Evolutionary conservation across 2,888 invertebrate species (phyloP).

Genomic region (Philonicus albiceps): DNA sequence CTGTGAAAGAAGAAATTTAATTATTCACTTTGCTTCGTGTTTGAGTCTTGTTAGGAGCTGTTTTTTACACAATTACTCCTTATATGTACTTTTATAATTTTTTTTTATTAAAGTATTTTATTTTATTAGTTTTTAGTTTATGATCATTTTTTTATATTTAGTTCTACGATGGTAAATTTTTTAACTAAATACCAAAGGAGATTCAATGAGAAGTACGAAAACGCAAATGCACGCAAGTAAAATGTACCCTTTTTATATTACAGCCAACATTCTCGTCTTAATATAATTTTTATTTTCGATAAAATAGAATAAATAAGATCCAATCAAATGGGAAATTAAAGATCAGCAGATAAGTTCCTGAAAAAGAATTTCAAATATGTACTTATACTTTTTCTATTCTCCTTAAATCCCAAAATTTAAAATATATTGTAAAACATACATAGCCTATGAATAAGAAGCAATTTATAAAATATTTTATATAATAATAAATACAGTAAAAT

Average conservation of each 20-base stretch:
- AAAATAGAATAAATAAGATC: background rate
- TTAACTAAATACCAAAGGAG: background rate
- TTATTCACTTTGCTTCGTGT: background rate
- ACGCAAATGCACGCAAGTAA: background rate
- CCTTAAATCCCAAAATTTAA: background rate
- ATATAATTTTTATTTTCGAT: background rate
- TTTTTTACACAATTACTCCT: background rate
- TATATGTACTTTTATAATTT: background rate
- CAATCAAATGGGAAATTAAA: background rate
- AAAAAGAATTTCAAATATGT: background rate
- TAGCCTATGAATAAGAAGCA: too few species aligned
- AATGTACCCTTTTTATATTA: background rate
- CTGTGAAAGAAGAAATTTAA: conserved; percentile 2
- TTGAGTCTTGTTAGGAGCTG: background rate
- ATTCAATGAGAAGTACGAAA: background rate
- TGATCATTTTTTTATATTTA: too few species aligned
- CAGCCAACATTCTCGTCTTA: background rate
- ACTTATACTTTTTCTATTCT: background rate
- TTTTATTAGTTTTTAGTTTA: background rate
- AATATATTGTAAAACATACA: background rate
- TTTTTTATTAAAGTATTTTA: background rate
- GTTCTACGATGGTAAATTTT: background rate
- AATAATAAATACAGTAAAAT: too few species aligned
- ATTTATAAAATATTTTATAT: too few species aligned
- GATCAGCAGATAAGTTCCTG: background rate